Evolutionary conservation across 2,797 vertebrate species (phyloP).

Genomic region (Premnoplex brunnescens): DNA sequence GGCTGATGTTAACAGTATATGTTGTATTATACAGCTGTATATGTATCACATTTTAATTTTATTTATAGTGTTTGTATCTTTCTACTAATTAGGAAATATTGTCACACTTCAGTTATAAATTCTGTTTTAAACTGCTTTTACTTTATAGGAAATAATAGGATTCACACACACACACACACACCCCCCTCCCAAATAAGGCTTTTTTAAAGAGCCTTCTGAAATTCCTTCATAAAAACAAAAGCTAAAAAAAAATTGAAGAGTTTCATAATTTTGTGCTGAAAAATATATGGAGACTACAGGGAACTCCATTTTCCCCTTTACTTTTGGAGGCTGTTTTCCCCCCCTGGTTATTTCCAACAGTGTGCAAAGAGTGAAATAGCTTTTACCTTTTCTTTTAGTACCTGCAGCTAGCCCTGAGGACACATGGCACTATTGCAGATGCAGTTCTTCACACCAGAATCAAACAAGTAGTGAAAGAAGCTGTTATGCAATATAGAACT

Average conservation of each 20-base stretch:
- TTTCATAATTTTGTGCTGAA: background rate
- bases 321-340: background rate
- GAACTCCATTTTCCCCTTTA: background rate
- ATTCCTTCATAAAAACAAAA: background rate
- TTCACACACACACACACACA: too few relatives aligned
- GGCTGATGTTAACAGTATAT: background rate
- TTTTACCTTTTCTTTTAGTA: background rate
- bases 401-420: background rate
- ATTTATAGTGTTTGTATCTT: background rate
- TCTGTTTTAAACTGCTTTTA: background rate
- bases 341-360: fast-evolving
- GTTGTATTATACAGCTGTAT: background rate
- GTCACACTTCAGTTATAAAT: background rate
- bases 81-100: background rate
- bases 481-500: background rate
- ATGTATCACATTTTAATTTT: background rate
- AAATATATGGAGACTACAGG: background rate
- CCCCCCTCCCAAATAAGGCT: too few relatives aligned
- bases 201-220: background rate
- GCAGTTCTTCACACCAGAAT: background rate
- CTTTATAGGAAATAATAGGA: background rate
- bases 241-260: background rate
- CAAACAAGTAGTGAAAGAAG: background rate
- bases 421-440: background rate
- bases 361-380: background rate